These are phyloP conservation scores for Venturia canescens DNA, from an alignment of 1,140 invertebrate species.

Conservation along the genomic window DNA sequence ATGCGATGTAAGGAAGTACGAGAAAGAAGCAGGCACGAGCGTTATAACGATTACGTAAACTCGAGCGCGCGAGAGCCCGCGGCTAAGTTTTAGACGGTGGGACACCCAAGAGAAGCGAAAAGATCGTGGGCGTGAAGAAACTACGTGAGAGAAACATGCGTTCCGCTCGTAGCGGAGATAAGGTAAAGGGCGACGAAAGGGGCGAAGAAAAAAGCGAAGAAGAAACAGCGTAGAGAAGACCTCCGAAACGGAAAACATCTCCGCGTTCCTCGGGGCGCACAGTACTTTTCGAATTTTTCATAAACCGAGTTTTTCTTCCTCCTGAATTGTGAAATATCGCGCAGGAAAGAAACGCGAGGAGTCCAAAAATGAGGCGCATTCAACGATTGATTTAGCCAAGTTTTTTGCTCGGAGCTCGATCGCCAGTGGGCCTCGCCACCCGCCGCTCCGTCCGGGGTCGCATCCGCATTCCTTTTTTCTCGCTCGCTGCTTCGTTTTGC, in stretches of 20 bases:
- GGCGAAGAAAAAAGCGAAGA: neutral
- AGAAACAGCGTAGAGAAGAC: neutral
- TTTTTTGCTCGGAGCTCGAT: too few relatives aligned
- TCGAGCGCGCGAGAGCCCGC: neutral
- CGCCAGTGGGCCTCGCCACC: too few relatives aligned
- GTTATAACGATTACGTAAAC: conserved; percentile 8
- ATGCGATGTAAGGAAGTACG: neutral
- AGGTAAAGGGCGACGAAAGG: conserved; percentile 10
- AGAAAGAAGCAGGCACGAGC: neutral
- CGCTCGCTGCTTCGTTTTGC: too few relatives aligned
- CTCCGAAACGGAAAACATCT: neutral
- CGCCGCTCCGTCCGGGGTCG: too few relatives aligned
- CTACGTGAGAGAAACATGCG: conserved; percentile 1
- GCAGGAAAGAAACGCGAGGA: too few relatives aligned
- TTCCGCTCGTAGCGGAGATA: neutral
- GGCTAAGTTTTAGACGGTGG: neutral
- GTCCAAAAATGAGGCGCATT: too few relatives aligned
- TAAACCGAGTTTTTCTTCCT: too few relatives aligned
- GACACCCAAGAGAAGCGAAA: neutral
- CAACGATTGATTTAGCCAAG: too few relatives aligned
- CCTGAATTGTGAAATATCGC: too few relatives aligned
- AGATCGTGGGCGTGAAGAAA: conserved; percentile 7
- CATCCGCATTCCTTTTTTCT: too few relatives aligned
- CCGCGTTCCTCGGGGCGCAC: neutral
- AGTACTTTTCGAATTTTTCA: neutral